A percentile compares a stretch with the other conserved stretches of the same genome.
Conservation (phyloP, 2,797 vertebrate genomes). For the Argentina silus region DNA sequence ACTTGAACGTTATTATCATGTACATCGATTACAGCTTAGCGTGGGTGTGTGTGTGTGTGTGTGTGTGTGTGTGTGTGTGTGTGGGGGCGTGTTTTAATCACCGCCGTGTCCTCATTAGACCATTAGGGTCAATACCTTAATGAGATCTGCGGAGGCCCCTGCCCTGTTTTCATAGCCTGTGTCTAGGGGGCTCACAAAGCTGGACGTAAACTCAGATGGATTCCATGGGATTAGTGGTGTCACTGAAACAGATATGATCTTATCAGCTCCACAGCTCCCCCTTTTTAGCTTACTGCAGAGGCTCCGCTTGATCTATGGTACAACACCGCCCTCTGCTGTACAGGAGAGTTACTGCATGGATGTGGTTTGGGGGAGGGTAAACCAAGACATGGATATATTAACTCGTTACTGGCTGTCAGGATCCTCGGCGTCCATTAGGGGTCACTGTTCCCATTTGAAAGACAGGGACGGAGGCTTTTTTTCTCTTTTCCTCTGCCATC, state of each 20-base stretch:
- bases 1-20: no score
- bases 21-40: no score
- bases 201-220: constrained; percentile 67
- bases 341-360: constrained; percentile 40
- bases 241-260: constrained; percentile 71
- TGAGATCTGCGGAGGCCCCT: constrained; percentile 55
- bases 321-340: constrained; percentile 81
- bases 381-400: constrained; percentile 31
- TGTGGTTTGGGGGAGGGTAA: constrained; percentile 9
- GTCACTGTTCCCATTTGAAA: constrained; percentile 82
- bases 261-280: constrained; percentile 41
- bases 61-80: constrained; percentile 1
- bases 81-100: constrained; percentile 4
- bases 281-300: neutral
- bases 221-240: constrained; percentile 75
- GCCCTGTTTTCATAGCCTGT: constrained; percentile 54
- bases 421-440: constrained; percentile 74
- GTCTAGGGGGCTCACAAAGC: constrained; percentile 46
- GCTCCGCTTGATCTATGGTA: constrained; percentile 38
- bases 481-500: constrained; percentile 57
- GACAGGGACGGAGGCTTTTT: constrained; percentile 24
- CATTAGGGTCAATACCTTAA: constrained; percentile 60
- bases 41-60: neutral
- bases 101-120: constrained; percentile 38
- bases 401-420: constrained; percentile 47